Base-by-base conservation (phyloP, 1,140 invertebrate genomes). In the Drosophila nikananu region DNA sequence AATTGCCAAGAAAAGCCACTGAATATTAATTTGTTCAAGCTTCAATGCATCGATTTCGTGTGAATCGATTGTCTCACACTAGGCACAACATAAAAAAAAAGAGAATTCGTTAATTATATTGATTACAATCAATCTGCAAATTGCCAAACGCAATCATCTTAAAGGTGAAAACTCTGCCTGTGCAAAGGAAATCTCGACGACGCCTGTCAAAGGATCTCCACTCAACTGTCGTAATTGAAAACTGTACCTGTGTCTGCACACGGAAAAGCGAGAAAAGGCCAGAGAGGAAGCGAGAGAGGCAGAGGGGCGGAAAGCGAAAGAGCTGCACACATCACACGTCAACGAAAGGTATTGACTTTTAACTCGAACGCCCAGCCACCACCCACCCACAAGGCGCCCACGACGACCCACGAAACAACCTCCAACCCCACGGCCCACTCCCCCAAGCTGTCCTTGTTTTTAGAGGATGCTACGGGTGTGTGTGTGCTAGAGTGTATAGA, bases 291-390 rank as follows among this genome's bases (percentile, higher is more conserved):
- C n/a, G n/a, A 30, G 13, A 19, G 17, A 10, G 35, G 3, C 3
- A 42, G 9, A 6, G 23, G 5, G 19, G 10, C 8, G 17, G 1
- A n/a, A 19, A 3, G 35, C 7, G 10, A 25, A 30, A 46, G 30
- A 10, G 49, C 58, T 48, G 25, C 46, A 70, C 52, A 70, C 66
- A 77, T 39, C 77, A 80, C 81, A 79, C 83, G 83, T 81, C 79
- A 86, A 73, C 66, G 68, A 76, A 82, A 86, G 71, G 80, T 86
- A 86, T 86, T 86, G 83, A 86, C 83, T 86, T 86, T 86, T 86
- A 86, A 79, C 83, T 86, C 81, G 66, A 55, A 52, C 46, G 51
- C 51, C 51, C n/a, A 52, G 3, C 49, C 17, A 52, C 27, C 49
- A 30, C 4, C 49, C 49, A 41, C 30, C 44, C 23, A 42, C 17